phyloP scores from a whole-genome alignment of 2,113 vertebrate genomes.

The Mustela lutreola region DNA sequence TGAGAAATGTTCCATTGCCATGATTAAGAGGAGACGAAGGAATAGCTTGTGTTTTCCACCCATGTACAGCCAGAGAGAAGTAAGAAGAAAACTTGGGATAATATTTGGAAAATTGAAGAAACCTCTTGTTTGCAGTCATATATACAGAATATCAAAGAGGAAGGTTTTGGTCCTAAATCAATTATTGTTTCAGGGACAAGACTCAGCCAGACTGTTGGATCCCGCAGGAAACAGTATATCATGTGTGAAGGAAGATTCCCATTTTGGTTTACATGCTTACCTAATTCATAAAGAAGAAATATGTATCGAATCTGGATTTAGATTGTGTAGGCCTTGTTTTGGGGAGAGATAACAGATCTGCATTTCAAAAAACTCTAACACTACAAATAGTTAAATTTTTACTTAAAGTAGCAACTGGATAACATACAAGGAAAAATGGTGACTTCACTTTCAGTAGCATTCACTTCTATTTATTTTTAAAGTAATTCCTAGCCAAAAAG shows the following conservation, averaged over 20 bases:
- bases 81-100: neutral
- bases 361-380: neutral
- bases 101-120: neutral
- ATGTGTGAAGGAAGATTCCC: neutral
- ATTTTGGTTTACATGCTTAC: neutral
- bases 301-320: neutral
- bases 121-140: neutral
- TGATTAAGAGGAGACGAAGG: neutral
- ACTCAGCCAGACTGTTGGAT: neutral
- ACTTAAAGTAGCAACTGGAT: neutral
- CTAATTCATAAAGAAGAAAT: neutral
- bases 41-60: neutral
- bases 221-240: neutral
- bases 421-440: neutral
- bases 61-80: neutral
- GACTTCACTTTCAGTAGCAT: neutral
- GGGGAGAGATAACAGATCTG: neutral
- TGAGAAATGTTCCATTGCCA: neutral
- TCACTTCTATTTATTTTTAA: slow-evolving; percentile 1
- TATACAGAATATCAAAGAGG: neutral
- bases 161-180: neutral
- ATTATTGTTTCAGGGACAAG: neutral
- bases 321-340: neutral
- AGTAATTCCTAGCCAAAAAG: neutral
- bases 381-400: neutral